Evolutionary conservation across 2,113 vertebrate genomes (phyloP), one percentile per base, ranked within the genome.

Genomic region (Mesocricetus auratus): DNA sequence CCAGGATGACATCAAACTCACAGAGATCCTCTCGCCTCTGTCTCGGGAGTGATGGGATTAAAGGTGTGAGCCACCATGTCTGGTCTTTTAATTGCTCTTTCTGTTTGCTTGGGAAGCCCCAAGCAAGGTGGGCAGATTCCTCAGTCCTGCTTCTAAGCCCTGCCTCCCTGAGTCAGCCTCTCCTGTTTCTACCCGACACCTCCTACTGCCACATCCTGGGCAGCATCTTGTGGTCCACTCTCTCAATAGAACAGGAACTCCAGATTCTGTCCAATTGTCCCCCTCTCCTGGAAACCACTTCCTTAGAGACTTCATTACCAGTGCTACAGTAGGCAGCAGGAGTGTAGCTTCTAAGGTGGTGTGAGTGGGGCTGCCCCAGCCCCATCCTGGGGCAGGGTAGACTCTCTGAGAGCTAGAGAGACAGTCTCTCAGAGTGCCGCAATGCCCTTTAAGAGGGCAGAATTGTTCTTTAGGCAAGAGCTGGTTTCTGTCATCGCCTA

Each of bases 61-160:
- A 45, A 85, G 81, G n/a, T 42, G 4, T 62, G 24, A 0, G 16
- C 39, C 15, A 17, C 81, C 79, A 11, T 19, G 13, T 16, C 81
- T 85, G 82, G 39, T 29, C n/a, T 83, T 83, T 33, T 33, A 31
- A 64, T 42, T 62, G 58, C 26, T 56, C 17, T 26, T 60, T 56
- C 42, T 6, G 17, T 39, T 75, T 66, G 4, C 53, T 3, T 6
- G 22, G 29, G 29, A 62, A 26, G 22, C 1, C 62, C 81, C 45
- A 15, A 0, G 36, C 0, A 0, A 24, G n/a, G 29, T 9, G 39
- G 62, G 47, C 0, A 0, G n/a, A 21, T 13, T 64, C 47, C 3
- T 7, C 1, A 64, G 3, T 31, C 6, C 1, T 31, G 24, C 15
- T 31, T 24, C 66, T 39, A 8, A 68, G 66, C 36, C n/a, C 69